phyloP scores from a whole-genome alignment of 2,113 vertebrate genomes.

The Onychostoma macrolepis region DNA sequence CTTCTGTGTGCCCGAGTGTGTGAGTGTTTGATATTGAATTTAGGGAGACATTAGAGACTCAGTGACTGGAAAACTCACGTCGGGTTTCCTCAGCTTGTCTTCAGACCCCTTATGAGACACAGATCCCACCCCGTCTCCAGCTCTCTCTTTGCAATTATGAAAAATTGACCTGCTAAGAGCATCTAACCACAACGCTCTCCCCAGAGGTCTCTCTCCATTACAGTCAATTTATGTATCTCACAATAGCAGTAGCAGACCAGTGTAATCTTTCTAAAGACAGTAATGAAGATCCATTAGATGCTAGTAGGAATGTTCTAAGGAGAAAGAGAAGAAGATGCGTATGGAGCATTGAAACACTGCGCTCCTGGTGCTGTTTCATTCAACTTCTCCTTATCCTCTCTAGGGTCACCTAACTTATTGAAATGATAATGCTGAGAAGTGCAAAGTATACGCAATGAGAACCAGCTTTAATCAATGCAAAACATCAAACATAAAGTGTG shows the following conservation, averaged over 20 bases:
- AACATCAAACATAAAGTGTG: neutral
- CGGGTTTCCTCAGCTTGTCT: slow-evolving; percentile 48
- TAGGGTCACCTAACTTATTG: neutral
- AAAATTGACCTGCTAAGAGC: slow-evolving; percentile 45
- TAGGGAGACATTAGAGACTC: slow-evolving; percentile 44
- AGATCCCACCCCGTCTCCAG: neutral
- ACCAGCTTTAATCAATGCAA: neutral
- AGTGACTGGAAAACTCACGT: slow-evolving; percentile 56
- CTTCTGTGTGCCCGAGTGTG: slow-evolving; percentile 24
- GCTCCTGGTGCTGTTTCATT: neutral
- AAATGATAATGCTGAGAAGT: neutral
- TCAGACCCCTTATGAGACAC: slow-evolving; percentile 25
- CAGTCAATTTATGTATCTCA: slow-evolving; percentile 49
- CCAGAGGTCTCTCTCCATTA: slow-evolving; percentile 35
- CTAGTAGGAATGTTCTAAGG: slow-evolving; percentile 21
- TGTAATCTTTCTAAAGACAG: slow-evolving; percentile 52
- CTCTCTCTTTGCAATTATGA: slow-evolving; percentile 49
- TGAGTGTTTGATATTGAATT: slow-evolving; percentile 46
- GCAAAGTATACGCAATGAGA: neutral
- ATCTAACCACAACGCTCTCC: slow-evolving; percentile 43
- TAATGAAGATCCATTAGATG: slow-evolving; percentile 56
- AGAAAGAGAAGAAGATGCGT: neutral
- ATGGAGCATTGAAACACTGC: slow-evolving; percentile 7
- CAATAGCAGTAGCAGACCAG: slow-evolving; percentile 50
- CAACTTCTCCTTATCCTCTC: neutral